Evolutionary conservation across 2,113 vertebrate species (phyloP).

Genomic region (Deroptyus accipitrinus): DNA sequence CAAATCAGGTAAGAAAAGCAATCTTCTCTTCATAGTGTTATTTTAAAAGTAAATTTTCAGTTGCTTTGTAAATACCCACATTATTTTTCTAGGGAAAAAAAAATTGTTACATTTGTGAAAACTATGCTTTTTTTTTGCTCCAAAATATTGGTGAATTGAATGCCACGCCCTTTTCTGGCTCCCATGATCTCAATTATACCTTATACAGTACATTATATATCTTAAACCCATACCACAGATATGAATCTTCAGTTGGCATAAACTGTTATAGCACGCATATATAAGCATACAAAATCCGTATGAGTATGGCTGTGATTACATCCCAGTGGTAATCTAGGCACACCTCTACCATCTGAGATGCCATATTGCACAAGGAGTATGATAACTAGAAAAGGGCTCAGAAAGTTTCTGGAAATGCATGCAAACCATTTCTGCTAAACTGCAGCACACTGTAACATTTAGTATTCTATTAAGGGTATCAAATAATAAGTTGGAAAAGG

Average conservation of each 20-base stretch:
- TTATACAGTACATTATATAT: background rate
- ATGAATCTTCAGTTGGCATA: background rate
- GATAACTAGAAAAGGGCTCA: constrained; percentile 7
- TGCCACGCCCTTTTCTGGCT: background rate
- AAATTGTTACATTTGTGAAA: background rate
- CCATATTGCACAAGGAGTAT: background rate
- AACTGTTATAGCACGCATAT: background rate
- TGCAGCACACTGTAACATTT: background rate
- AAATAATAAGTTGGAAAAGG: constrained; percentile 50
- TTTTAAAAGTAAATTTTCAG: constrained; percentile 48
- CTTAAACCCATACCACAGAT: background rate
- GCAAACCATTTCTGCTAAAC: background rate
- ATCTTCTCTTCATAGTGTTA: constrained; percentile 66
- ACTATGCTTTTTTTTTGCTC: background rate
- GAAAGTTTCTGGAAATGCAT: background rate
- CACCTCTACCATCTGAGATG: background rate
- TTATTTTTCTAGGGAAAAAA: constrained; percentile 16
- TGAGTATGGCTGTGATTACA: background rate
- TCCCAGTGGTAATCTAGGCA: background rate
- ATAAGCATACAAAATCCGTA: background rate
- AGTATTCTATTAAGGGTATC: constrained; percentile 1
- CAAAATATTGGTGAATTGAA: background rate
- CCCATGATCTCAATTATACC: background rate
- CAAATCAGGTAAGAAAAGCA: constrained; percentile 75
- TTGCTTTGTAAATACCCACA: constrained; percentile 47